Conservation (phyloP, 2,888 invertebrate species). For the Conomelus anceps region DNA sequence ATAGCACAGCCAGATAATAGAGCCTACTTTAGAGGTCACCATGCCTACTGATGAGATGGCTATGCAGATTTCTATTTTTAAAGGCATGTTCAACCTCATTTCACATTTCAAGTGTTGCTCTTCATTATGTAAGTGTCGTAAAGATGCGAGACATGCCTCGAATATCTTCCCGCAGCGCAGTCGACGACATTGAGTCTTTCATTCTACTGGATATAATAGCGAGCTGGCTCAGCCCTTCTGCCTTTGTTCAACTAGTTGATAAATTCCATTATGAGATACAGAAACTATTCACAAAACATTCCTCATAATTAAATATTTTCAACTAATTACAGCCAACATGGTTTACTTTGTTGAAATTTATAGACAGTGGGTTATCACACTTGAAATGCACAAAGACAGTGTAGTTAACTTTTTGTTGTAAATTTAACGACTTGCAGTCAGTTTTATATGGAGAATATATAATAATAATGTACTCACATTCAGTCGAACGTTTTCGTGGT, state of each 20-base stretch:
- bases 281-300: too few relatives aligned
- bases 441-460: too few relatives aligned
- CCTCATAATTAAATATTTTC: too few relatives aligned
- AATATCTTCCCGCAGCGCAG: neutral
- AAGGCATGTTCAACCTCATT: neutral
- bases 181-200: neutral
- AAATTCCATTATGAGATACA: neutral
- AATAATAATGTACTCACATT: too few relatives aligned
- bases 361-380: too few relatives aligned
- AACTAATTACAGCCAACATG: too few relatives aligned
- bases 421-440: too few relatives aligned
- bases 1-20: neutral
- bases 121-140: neutral
- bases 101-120: neutral
- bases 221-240: neutral
- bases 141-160: neutral
- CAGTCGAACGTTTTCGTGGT: too few relatives aligned
- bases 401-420: too few relatives aligned
- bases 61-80: neutral
- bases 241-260: neutral
- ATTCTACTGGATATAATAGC: neutral
- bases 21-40: neutral
- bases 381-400: too few relatives aligned
- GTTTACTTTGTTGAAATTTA: too few relatives aligned
- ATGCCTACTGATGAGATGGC: too few relatives aligned